A percentile compares a stretch with the other conserved stretches of the same genome.
phyloP scores from a whole-genome alignment of 1,140 invertebrate genomes.

The Cepaea nemoralis region DNA sequence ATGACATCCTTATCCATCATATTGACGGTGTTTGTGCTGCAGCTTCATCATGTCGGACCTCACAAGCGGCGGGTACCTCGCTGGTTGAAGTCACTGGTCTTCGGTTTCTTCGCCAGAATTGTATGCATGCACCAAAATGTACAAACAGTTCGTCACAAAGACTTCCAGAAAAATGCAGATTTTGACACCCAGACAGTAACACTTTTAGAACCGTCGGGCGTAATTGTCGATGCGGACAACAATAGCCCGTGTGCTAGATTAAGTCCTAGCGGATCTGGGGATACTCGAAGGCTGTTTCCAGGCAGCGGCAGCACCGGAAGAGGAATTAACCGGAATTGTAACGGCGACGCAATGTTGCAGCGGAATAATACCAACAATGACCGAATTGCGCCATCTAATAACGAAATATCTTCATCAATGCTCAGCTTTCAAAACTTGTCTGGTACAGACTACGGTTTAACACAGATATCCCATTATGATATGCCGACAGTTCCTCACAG shows the following conservation, averaged over 20 bases:
- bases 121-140: slow-evolving; percentile 47
- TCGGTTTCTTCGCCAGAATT: slow-evolving; percentile 49
- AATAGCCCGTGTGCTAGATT: not conserved
- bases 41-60: slow-evolving; percentile 72
- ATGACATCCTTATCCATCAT: slow-evolving; percentile 73
- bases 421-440: not conserved
- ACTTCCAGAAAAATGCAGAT: slow-evolving; percentile 13
- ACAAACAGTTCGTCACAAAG: slow-evolving; percentile 29
- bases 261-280: not conserved
- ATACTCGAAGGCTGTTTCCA: not conserved
- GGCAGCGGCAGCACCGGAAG: not conserved
- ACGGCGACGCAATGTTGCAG: slow-evolving; percentile 22
- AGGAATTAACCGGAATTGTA: not conserved
- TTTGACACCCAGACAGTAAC: not conserved
- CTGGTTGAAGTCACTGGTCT: slow-evolving; percentile 59
- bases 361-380: slow-evolving; percentile 14
- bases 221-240: not conserved
- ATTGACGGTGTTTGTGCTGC: slow-evolving; percentile 72
- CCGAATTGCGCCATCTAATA: not conserved
- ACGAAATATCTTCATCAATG: not conserved
- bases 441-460: not conserved
- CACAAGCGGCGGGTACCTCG: slow-evolving; percentile 65
- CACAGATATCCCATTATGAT: not conserved
- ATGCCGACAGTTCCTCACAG: not conserved
- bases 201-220: not conserved